phyloP scores from a whole-genome alignment of 2,888 invertebrate species.

The Rhyacophila evoluta region DNA sequence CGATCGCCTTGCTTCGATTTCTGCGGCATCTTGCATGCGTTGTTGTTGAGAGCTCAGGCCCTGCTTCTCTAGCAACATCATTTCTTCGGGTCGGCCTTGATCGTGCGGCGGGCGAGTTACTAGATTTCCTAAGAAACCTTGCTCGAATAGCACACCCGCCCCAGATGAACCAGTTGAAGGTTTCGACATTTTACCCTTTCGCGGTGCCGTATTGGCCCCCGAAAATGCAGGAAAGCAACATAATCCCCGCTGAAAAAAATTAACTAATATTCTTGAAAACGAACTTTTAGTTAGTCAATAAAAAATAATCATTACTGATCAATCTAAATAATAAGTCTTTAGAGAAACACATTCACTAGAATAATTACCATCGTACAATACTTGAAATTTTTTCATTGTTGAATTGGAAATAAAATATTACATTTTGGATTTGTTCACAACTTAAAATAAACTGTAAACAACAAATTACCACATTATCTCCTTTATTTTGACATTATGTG shows the following conservation, averaged over 20 bases:
- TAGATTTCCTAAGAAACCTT: slow-evolving; percentile 61
- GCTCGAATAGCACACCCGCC: slow-evolving; percentile 57
- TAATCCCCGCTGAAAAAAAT: slow-evolving; percentile 82
- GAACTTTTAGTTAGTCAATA: too few relatives aligned
- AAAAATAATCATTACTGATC: too few relatives aligned
- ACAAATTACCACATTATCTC: too few relatives aligned
- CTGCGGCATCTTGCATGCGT: slow-evolving; percentile 69
- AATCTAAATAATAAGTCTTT: too few relatives aligned
- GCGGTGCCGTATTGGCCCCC: slow-evolving; percentile 80
- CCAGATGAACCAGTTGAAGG: slow-evolving; percentile 66
- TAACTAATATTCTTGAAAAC: too few relatives aligned
- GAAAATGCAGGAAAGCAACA: slow-evolving; percentile 89
- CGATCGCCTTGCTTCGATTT: slow-evolving; percentile 59
- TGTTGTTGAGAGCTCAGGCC: slow-evolving; percentile 83
- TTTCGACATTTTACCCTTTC: slow-evolving; percentile 83
- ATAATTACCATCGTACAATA: too few relatives aligned
- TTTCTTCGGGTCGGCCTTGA: slow-evolving; percentile 73
- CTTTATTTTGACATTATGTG: too few relatives aligned
- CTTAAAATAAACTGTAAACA: too few relatives aligned
- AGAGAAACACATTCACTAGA: too few relatives aligned
- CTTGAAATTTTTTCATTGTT: too few relatives aligned
- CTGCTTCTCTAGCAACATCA: slow-evolving; percentile 80
- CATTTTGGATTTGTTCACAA: too few relatives aligned
- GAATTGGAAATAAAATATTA: too few relatives aligned
- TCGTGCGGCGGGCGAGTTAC: slow-evolving; percentile 63